These are phyloP conservation scores for Nasonovia ribisnigri DNA, from an alignment of 2,888 invertebrate species.

Conservation along the genomic window DNA sequence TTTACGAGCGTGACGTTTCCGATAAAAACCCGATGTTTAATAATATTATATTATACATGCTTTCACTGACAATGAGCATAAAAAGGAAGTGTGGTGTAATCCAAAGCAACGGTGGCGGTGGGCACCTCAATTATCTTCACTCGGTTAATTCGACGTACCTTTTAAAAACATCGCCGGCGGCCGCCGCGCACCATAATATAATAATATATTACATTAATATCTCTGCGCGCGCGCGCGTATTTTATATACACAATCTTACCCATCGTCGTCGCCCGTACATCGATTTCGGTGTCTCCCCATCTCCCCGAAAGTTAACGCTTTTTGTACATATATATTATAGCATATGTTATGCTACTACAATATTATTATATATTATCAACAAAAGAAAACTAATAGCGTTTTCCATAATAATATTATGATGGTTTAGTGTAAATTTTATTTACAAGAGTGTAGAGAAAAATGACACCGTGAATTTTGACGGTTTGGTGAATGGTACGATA, in stretches of 20 bases:
- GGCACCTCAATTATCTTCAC: slow-evolving; percentile 62
- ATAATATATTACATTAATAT: slow-evolving; percentile 19
- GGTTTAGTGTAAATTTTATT: too few relatives aligned
- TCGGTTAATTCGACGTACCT: slow-evolving; percentile 63
- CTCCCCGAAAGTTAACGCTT: neutral
- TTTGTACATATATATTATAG: neutral
- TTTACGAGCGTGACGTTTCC: slow-evolving; percentile 64
- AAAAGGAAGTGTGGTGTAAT: slow-evolving; percentile 65
- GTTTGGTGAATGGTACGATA: too few relatives aligned
- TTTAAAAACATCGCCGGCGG: slow-evolving; percentile 60
- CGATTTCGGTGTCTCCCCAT: neutral
- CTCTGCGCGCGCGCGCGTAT: neutral
- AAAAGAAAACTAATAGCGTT: neutral
- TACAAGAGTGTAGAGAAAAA: too few relatives aligned
- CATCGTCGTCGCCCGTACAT: neutral
- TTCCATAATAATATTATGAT: neutral
- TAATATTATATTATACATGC: slow-evolving; percentile 32
- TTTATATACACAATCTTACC: neutral
- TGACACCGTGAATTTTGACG: too few relatives aligned
- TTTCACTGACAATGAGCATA: slow-evolving; percentile 64
- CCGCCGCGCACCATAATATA: neutral
- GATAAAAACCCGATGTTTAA: slow-evolving; percentile 57
- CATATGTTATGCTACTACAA: neutral
- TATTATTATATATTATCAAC: neutral
- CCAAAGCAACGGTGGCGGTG: slow-evolving; percentile 40